Evolutionary conservation across 2,888 invertebrate genomes (phyloP).

Genomic region (Drosophila mayaguana): DNA sequence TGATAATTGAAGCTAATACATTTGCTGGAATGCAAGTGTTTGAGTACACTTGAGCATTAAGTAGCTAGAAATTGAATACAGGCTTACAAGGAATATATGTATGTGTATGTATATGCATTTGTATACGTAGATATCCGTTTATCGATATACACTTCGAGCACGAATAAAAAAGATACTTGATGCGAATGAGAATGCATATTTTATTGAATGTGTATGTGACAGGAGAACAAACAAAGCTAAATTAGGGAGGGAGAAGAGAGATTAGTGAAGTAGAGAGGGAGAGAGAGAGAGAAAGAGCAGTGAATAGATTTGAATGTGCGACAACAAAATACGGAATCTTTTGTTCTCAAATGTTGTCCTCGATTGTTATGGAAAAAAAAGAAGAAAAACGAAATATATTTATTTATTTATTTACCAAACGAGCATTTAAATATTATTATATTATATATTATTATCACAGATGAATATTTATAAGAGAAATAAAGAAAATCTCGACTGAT

Average conservation of each 20-base stretch:
- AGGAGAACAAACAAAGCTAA: neutral
- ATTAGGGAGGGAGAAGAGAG: neutral
- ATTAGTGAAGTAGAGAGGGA: neutral
- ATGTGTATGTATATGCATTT: neutral
- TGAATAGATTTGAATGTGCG: constrained; percentile 48
- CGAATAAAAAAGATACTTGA: constrained; percentile 43
- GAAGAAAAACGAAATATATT: constrained; percentile 44
- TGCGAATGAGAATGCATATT: constrained; percentile 69
- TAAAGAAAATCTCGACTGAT: constrained; percentile 30
- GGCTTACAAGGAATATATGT: constrained; percentile 8
- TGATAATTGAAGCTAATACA: constrained; percentile 15
- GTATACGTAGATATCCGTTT: neutral
- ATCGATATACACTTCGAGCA: constrained; percentile 24
- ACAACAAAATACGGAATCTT: constrained; percentile 74
- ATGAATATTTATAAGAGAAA: constrained; percentile 39
- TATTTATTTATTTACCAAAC: constrained; percentile 77
- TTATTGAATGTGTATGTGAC: constrained; percentile 72
- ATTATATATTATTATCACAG: constrained; percentile 45
- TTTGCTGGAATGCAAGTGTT: constrained; percentile 13
- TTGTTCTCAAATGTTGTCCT: constrained; percentile 78
- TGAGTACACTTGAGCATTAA: constrained; percentile 47
- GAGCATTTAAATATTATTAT: constrained; percentile 55
- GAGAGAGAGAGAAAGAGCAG: constrained; percentile 6
- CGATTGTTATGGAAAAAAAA: constrained; percentile 61
- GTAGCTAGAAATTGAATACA: constrained; percentile 54